Base-by-base conservation (phyloP, 2,113 vertebrate genomes). In the Piaya cayana region DNA sequence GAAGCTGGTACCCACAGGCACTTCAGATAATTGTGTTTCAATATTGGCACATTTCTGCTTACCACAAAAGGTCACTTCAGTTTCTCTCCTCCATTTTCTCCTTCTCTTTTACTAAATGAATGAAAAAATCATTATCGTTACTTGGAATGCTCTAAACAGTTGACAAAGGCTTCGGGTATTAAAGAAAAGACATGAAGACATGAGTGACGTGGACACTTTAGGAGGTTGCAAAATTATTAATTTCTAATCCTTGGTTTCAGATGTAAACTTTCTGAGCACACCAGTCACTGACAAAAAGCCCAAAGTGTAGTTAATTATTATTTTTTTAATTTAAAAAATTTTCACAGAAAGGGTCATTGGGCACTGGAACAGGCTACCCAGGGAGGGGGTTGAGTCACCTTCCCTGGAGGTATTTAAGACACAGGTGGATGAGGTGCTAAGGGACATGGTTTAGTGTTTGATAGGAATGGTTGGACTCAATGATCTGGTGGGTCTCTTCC, bases 11-110 rank as follows among this genome's bases (percentile, higher is more conserved):
- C 94, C 97, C 88, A 27, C 20, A 11, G 97, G 97, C 97, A 88
- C 96, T 97, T 93, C 86, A 96, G 97, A 97, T 98, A 97, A 98
- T 98, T 97, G 97, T 96, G 94, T 97, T 95, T 97, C 96, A 95
- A 96, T 92, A 90, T 92, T 93, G 91, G 96, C 96, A 95, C 89
- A 82, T 95, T 95, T 92, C 94, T 93, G 90, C 97, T 93, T 64
- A 74, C 95, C 52, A 12, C 88, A 77, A 98, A 98, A 98, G 98
- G 97, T 98, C 97, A 96, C 86, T 95, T 90, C 86, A 71, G 93
- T 89, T 74, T 27, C 90, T 76, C n/a, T 49, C 68, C 58, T 93
- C 53, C 84, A 27, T 74, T 87, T 94, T 56, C 82, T 71, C 55
- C 72, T 18, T 84, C 71, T 88, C 82, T 96, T 92, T 91, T 25